A percentile compares a stretch with the other conserved stretches of the same genome.
phyloP scores from a whole-genome alignment of 2,888 invertebrate species.

The Drosophila bunnanda region DNA sequence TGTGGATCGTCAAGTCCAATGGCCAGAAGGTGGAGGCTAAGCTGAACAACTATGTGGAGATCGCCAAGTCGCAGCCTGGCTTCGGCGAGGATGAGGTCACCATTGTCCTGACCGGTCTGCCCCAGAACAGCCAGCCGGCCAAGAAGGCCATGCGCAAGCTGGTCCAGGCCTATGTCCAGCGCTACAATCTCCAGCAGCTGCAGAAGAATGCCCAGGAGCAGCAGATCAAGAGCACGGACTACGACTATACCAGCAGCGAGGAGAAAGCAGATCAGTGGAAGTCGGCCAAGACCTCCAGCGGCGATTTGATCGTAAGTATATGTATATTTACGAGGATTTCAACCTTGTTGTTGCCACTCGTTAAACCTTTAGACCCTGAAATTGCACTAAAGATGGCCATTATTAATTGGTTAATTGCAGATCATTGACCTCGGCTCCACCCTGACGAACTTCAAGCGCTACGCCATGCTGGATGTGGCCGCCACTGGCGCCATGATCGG shows the following conservation, averaged over 20 bases:
- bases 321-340: background rate
- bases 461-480: conserved; percentile 71
- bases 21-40: conserved; percentile 70
- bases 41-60: conserved; percentile 71
- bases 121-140: conserved; percentile 63
- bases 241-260: conserved; percentile 68
- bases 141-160: conserved; percentile 75
- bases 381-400: background rate
- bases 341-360: background rate
- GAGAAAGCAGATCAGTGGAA: conserved; percentile 68
- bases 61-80: conserved; percentile 50
- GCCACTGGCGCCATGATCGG: conserved; percentile 72
- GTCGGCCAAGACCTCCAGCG: conserved; percentile 55
- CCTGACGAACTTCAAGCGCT: conserved; percentile 67
- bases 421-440: conserved; percentile 79
- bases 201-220: conserved; percentile 61
- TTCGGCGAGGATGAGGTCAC: conserved; percentile 81
- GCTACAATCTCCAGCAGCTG: conserved; percentile 70
- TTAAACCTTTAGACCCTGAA: background rate
- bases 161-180: conserved; percentile 76
- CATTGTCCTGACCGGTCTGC: conserved; percentile 81
- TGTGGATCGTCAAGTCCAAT: conserved; percentile 69
- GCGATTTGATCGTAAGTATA: conserved; percentile 78
- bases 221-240: conserved; percentile 43
- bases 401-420: conserved; percentile 10